A percentile compares a stretch with the other conserved stretches of the same genome.
Evolutionary conservation across 2,888 invertebrate species (phyloP).

Genomic region (Drosophila eohydei): DNA sequence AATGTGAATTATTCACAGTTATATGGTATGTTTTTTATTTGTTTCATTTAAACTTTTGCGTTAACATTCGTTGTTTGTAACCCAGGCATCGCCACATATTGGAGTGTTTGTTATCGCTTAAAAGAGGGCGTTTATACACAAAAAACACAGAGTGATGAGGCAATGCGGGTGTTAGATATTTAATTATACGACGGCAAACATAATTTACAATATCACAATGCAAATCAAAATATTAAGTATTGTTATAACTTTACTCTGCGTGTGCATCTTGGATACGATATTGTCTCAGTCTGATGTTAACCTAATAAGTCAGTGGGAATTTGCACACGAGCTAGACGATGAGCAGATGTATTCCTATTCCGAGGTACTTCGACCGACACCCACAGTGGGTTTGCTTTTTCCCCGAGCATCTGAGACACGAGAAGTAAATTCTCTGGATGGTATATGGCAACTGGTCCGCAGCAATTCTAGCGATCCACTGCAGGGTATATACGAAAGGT

Average conservation of each 20-base stretch:
- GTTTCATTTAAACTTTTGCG: not conserved
- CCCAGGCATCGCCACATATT: constrained; percentile 11
- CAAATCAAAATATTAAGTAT: not conserved
- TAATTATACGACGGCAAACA: not conserved
- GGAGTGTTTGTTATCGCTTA: not conserved
- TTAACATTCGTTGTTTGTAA: not conserved
- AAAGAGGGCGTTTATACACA: not conserved
- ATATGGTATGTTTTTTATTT: too few relatives aligned
- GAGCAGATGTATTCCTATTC: constrained; percentile 29
- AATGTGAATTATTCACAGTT: not conserved
- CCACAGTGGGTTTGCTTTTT: constrained; percentile 82
- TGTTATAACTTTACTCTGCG: constrained; percentile 3
- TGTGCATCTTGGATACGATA: not conserved
- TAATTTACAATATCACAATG: constrained; percentile 12
- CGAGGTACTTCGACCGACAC: constrained; percentile 33
- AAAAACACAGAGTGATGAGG: not conserved
- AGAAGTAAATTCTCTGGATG: constrained; percentile 91
- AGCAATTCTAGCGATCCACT: constrained; percentile 89
- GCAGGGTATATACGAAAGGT: constrained; percentile 90
- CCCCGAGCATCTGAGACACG: constrained; percentile 91
- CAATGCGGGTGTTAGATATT: not conserved
- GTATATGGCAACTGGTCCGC: constrained; percentile 95
- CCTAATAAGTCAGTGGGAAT: not conserved
- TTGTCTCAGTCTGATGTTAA: not conserved
- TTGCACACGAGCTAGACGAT: not conserved